Conservation (phyloP, 2,888 invertebrate species). For the Escarpia spicata region DNA sequence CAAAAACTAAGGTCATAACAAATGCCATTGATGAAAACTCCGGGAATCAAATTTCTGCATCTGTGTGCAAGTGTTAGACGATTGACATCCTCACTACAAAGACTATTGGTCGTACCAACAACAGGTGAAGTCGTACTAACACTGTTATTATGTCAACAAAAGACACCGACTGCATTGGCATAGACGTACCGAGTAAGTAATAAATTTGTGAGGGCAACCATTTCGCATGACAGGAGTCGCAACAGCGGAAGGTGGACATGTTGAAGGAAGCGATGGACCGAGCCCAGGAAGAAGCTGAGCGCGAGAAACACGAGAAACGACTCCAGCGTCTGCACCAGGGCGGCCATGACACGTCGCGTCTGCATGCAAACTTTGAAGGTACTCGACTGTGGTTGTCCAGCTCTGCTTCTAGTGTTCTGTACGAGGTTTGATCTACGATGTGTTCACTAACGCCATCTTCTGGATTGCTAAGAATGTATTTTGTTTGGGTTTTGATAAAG, state of each 20-base stretch:
- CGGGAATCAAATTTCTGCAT: too few species aligned
- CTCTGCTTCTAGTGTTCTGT: not conserved
- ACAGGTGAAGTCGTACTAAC: too few species aligned
- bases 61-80: too few species aligned
- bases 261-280: constrained; percentile 81
- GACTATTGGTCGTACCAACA: too few species aligned
- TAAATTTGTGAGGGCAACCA: not conserved
- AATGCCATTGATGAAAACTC: too few species aligned
- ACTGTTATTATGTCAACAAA: too few species aligned
- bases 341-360: constrained; percentile 59
- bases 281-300: constrained; percentile 71
- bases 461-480: not conserved
- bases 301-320: constrained; percentile 55
- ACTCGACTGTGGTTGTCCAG: constrained; percentile 18
- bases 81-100: too few species aligned
- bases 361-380: constrained; percentile 59
- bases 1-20: too few species aligned
- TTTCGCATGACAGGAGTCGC: constrained; percentile 71
- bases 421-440: not conserved
- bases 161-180: too few species aligned
- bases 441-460: not conserved
- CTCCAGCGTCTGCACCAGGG: constrained; percentile 58
- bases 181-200: too few species aligned
- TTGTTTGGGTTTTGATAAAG: not conserved
- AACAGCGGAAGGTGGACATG: constrained; percentile 78